Conservation (phyloP, 2,797 vertebrate genomes). For the Acrocephalus scirpaceus region DNA sequence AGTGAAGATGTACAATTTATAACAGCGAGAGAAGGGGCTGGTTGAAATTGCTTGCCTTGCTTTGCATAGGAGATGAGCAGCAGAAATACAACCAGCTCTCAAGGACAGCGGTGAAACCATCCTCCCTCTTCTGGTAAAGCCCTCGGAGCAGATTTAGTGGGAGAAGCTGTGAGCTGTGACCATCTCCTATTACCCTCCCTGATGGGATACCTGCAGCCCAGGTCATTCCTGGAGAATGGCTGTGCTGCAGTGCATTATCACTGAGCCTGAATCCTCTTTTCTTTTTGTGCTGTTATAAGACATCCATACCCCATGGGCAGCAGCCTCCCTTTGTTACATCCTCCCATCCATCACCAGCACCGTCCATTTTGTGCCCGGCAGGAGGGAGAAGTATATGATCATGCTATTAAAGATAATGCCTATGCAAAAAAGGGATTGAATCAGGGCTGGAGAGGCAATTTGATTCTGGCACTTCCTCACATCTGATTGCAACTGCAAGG, state of each 20-base stretch:
- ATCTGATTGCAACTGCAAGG: slow-evolving; percentile 39
- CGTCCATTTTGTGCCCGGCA: not conserved
- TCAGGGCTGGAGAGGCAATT: slow-evolving; percentile 53
- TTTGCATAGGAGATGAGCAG: slow-evolving; percentile 6
- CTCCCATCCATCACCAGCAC: not conserved
- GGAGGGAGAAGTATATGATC: slow-evolving; percentile 38
- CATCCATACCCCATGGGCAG: not conserved
- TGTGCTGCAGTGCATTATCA: not conserved
- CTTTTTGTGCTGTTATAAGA: not conserved
- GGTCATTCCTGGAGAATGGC: not conserved
- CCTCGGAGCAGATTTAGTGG: not conserved
- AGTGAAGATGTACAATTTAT: slow-evolving; percentile 18
- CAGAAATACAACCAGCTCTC: slow-evolving; percentile 25
- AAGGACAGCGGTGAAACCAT: not conserved
- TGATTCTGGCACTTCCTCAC: slow-evolving; percentile 20
- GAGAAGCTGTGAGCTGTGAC: not conserved
- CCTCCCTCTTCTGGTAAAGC: not conserved
- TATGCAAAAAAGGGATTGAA: slow-evolving; percentile 49
- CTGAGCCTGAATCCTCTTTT: not conserved
- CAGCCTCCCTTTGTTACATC: not conserved
- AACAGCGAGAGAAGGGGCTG: not conserved
- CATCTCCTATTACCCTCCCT: not conserved
- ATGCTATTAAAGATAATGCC: slow-evolving; percentile 46
- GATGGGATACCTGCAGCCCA: not conserved
- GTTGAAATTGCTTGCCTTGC: slow-evolving; percentile 32